These are phyloP conservation scores for Onychomys torridus DNA, from an alignment of 2,797 vertebrate genomes.

Conservation along the genomic window DNA sequence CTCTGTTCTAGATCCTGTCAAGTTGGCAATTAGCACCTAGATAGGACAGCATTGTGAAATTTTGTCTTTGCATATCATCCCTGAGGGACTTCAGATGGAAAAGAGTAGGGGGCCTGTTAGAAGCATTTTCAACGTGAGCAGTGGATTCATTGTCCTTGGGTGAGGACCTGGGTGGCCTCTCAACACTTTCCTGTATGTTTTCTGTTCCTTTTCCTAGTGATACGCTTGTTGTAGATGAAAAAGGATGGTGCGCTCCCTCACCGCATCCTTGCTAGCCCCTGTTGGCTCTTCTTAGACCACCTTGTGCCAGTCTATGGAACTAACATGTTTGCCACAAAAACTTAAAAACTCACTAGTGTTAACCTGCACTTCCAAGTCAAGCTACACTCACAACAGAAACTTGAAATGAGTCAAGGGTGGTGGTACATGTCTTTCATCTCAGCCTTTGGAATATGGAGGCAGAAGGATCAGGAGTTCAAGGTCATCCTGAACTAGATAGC, in stretches of 20 bases:
- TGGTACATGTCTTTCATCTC: not conserved
- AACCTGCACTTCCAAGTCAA: constrained; percentile 83
- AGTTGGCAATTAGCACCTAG: not conserved
- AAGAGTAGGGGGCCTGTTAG: not conserved
- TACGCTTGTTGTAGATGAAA: not conserved
- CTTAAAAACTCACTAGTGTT: constrained; percentile 83
- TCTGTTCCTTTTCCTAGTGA: not conserved
- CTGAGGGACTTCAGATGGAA: not conserved
- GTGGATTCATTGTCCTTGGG: too few relatives aligned
- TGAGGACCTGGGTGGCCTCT: not conserved
- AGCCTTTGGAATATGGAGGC: too few relatives aligned
- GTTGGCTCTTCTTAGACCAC: constrained; percentile 25
- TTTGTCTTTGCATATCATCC: not conserved
- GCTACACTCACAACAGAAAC: constrained; percentile 74
- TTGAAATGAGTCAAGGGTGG: constrained; percentile 42
- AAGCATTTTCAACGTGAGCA: not conserved
- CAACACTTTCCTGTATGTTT: not conserved
- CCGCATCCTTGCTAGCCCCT: not conserved
- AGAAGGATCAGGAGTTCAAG: not conserved
- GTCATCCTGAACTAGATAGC: not conserved
- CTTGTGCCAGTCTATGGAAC: constrained; percentile 66
- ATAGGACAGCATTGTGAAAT: not conserved
- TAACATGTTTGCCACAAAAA: constrained; percentile 4
- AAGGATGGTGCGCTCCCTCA: not conserved
- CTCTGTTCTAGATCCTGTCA: not conserved